Evolutionary conservation across 2,888 invertebrate genomes (phyloP).

Genomic region (Pecten maximus): DNA sequence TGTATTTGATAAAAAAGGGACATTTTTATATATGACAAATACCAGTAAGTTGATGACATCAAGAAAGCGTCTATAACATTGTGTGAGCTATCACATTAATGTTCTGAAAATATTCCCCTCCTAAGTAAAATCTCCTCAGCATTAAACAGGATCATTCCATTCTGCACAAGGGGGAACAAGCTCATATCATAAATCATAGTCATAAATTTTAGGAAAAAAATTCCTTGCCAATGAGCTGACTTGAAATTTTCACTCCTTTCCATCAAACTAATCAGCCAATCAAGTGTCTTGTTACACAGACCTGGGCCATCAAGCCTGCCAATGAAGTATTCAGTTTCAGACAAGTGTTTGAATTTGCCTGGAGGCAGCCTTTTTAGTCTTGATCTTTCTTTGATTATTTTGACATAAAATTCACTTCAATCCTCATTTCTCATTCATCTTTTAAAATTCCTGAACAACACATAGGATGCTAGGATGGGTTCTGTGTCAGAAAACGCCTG

Average conservation of each 20-base stretch:
- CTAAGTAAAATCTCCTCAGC: background rate
- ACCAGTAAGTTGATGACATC: background rate
- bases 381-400: constrained; percentile 33
- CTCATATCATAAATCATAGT: background rate
- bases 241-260: constrained; percentile 20
- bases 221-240: constrained; percentile 11
- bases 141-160: background rate
- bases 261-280: constrained; percentile 32
- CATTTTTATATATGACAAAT: background rate
- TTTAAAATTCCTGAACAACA: constrained; percentile 17
- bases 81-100: background rate
- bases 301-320: background rate
- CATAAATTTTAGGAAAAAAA: constrained; percentile 4
- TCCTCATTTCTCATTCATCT: constrained; percentile 20
- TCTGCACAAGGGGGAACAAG: background rate
- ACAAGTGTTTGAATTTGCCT: constrained; percentile 20
- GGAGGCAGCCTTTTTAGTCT: constrained; percentile 1
- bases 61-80: background rate
- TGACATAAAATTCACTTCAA: constrained; percentile 33
- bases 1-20: constrained; percentile 20
- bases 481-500: background rate
- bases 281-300: constrained; percentile 28
- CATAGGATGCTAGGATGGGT: background rate
- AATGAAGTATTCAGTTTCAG: background rate
- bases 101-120: background rate